Percentiles rank a stretch among this genome's conserved stretches.
These are phyloP conservation scores for Acrocephalus arundinaceus DNA, from an alignment of 2,113 vertebrate genomes.

Conservation along the genomic window DNA sequence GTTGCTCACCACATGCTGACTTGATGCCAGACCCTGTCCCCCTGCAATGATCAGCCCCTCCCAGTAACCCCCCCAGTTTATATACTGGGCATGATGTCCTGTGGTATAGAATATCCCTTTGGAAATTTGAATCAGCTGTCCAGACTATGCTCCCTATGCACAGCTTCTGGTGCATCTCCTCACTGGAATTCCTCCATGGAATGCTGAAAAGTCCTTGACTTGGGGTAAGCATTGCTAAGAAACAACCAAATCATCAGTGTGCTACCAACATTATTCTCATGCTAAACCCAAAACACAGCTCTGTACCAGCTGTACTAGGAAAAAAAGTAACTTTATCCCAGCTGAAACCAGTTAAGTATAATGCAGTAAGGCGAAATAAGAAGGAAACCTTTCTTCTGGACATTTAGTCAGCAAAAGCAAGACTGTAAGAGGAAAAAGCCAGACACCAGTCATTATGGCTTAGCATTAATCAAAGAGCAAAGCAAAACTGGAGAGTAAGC, in stretches of 20 bases:
- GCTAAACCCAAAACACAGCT: not conserved
- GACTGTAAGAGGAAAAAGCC: not conserved
- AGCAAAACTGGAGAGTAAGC: not conserved
- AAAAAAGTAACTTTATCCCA: not conserved
- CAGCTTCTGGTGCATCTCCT: not conserved
- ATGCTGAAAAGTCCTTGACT: not conserved
- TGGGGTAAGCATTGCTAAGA: not conserved
- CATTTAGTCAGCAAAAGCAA: not conserved
- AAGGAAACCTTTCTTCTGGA: not conserved
- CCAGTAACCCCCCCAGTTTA: not conserved
- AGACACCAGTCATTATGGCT: not conserved
- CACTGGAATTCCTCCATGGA: not conserved
- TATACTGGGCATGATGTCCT: not conserved
- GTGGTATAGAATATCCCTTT: not conserved
- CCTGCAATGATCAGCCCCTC: not conserved
- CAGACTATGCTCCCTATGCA: rapidly evolving
- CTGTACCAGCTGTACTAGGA: not conserved
- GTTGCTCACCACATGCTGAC: not conserved
- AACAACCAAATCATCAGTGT: not conserved
- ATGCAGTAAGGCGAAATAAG: not conserved
- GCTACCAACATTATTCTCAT: not conserved
- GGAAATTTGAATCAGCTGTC: not conserved
- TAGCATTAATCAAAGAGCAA: not conserved
- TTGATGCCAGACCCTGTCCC: not conserved
- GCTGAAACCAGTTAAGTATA: not conserved